phyloP scores from a whole-genome alignment of 2,113 vertebrate genomes.

The Colaptes auratus region DNA sequence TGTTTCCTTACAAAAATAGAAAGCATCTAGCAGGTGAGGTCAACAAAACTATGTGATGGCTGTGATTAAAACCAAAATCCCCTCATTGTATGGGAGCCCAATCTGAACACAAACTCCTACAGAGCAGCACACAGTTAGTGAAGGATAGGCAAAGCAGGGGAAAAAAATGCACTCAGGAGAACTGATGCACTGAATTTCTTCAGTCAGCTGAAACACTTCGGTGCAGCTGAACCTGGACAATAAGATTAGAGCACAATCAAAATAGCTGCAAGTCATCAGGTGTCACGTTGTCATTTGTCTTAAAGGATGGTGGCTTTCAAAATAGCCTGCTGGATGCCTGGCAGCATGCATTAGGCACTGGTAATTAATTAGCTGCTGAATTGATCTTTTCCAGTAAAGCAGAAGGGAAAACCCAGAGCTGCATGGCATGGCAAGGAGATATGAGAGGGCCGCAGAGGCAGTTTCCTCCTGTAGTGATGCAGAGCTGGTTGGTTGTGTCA shows the following conservation, averaged over 20 bases:
- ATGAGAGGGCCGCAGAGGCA: fast-evolving
- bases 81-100: neutral
- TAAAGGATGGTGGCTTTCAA: neutral
- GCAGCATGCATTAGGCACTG: neutral
- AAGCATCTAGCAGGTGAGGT: neutral
- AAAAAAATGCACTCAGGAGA: neutral
- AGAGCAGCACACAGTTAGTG: neutral
- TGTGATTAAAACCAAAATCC: neutral
- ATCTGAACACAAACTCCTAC: neutral
- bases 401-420: neutral
- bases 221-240: neutral
- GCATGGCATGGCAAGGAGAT: fast-evolving
- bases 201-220: neutral
- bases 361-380: constrained; percentile 61
- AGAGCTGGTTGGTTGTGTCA: neutral
- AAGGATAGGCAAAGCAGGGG: neutral
- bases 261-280: constrained; percentile 27
- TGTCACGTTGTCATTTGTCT: neutral
- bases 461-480: neutral
- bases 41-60: neutral
- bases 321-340: constrained; percentile 28
- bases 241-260: neutral
- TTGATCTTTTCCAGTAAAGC: constrained; percentile 34
- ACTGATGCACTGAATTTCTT: neutral
- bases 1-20: neutral